These are phyloP conservation scores for Drosophila neutralis DNA, from an alignment of 2,888 invertebrate genomes.

Conservation along the genomic window DNA sequence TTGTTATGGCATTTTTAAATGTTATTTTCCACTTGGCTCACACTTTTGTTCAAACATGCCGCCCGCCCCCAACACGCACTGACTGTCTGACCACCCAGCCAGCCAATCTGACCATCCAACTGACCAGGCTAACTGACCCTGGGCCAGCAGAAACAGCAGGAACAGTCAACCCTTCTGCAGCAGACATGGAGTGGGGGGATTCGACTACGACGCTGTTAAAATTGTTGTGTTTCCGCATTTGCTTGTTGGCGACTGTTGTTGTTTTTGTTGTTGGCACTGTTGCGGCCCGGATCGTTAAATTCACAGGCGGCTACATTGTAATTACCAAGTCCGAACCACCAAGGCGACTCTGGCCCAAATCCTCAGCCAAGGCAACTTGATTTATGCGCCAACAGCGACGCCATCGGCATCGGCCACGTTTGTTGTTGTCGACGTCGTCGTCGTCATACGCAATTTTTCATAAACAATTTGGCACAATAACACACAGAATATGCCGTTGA, in stretches of 20 bases:
- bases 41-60: conserved; percentile 77
- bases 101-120: conserved; percentile 30
- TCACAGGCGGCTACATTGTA: conserved; percentile 81
- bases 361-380: conserved; percentile 75
- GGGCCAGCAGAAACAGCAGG: conserved; percentile 12
- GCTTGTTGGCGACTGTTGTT: conserved; percentile 52
- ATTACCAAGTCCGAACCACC: conserved; percentile 68
- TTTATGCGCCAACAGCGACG: conserved; percentile 75
- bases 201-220: conserved; percentile 41
- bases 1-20: conserved; percentile 81
- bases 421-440: conserved; percentile 12
- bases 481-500: conserved; percentile 55
- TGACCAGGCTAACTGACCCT: conserved; percentile 58
- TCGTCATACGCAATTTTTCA: conserved; percentile 80
- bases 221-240: conserved; percentile 72
- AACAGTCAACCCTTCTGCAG: conserved; percentile 18
- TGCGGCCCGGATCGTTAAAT: conserved; percentile 70
- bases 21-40: conserved; percentile 82
- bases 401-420: conserved; percentile 34
- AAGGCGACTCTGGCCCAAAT: conserved; percentile 68
- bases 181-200: conserved; percentile 22
- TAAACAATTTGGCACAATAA: conserved; percentile 81
- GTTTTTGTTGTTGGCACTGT: conserved; percentile 38
- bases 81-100: conserved; percentile 19
- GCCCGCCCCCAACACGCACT: conserved; percentile 56